phyloP scores from a whole-genome alignment of 2,888 invertebrate genomes.

The Zeuzera pyrina region DNA sequence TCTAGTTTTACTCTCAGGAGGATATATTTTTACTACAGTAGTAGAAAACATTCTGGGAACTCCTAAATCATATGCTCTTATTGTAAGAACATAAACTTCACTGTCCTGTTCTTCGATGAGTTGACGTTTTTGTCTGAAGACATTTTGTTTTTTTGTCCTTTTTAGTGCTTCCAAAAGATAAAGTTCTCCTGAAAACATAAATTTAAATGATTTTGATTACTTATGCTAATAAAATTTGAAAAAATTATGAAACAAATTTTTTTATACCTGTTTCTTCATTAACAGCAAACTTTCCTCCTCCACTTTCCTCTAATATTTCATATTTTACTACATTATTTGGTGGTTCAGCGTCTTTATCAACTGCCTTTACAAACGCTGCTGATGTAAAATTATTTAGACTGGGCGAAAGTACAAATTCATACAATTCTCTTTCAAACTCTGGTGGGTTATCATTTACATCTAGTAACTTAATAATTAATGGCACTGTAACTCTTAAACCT shows the following conservation, averaged over 20 bases:
- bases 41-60: constrained; percentile 83
- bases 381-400: constrained; percentile 83
- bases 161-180: constrained; percentile 72
- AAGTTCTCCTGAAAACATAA: constrained; percentile 71
- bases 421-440: constrained; percentile 82
- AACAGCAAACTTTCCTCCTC: constrained; percentile 81
- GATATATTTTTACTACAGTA: constrained; percentile 83
- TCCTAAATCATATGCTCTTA: constrained; percentile 89
- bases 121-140: constrained; percentile 62
- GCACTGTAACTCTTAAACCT: constrained; percentile 82
- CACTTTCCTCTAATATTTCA: constrained; percentile 85
- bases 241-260: not conserved
- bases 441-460: constrained; percentile 92
- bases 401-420: constrained; percentile 85
- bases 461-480: constrained; percentile 81
- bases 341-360: constrained; percentile 85
- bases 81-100: constrained; percentile 77
- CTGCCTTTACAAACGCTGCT: constrained; percentile 85
- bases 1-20: constrained; percentile 82
- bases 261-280: constrained; percentile 79
- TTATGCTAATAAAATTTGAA: not conserved
- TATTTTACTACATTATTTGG: constrained; percentile 91
- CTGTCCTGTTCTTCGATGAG: constrained; percentile 52
- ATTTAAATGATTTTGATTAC: not conserved
- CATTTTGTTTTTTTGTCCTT: constrained; percentile 51